Evolutionary conservation across 2,113 vertebrate species (phyloP), one percentile per base, ranked within the genome.

Genomic region (Camelus bactrianus): DNA sequence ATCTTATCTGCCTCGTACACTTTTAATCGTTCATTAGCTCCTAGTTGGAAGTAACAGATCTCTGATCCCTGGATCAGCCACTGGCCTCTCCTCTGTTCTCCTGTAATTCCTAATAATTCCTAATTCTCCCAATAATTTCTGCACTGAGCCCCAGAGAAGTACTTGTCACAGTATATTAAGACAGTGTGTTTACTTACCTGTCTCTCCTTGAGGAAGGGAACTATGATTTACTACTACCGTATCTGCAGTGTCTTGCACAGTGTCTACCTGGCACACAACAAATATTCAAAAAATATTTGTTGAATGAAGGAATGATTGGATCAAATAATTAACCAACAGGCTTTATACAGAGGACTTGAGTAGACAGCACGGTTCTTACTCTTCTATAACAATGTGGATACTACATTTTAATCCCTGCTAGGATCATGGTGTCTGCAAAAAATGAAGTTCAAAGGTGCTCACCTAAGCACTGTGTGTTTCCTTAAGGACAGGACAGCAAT

Each of bases 131-230:
- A 42, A 42, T 48, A 17, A 52, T 52, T 32, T 17, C 54, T 38
- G 16, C 26, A 56, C 32, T 83, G 88, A 70, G 58, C 6, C 58
- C n/a, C 26, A n/a, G 9, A 70, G 38, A 82, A 76, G 17, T 3
- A 54, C 24, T 35, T n/a, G 48, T 38, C 6, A 76, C 0, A 0
- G 38, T 92, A 15, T 26, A 10, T 65, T 30, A 46, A 82, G 7
- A 91, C 8, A n/a, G 13, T 30, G 9, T 54, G 11, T 69, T 80
- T n/a, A 46, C 62, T 42, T 48, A 20, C 64, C n/a, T 19, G 52
- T 56, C 30, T 73, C 10, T 52, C 20, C 46, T 17, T 65, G 26
- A 87, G 32, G n/a, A 30, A 92, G 54, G 42, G 6, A 86, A 54
- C 14, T 8, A 83, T 30, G 69, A 52, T 11, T 79, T 42, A 19